Conservation (phyloP, 2,888 invertebrate genomes). For the Agrilus cyanescens region DNA sequence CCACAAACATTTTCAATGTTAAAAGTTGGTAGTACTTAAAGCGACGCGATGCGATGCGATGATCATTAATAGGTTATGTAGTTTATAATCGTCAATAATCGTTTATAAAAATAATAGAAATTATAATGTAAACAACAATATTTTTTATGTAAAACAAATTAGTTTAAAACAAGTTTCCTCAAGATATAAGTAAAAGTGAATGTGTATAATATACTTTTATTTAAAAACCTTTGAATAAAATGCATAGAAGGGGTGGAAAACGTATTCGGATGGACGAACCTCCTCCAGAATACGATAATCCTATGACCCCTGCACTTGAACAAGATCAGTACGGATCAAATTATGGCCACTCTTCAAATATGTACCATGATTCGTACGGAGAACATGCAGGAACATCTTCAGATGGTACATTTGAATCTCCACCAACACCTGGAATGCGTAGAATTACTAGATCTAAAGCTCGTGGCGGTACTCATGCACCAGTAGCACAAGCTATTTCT, state of each 20-base stretch:
- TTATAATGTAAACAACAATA: no score
- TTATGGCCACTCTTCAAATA: constrained; percentile 28
- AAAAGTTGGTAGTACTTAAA: no score
- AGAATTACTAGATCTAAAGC: constrained; percentile 55
- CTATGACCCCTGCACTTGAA: constrained; percentile 43
- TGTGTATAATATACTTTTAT: no score
- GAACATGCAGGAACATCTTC: constrained; percentile 29
- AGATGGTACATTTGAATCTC: constrained; percentile 37
- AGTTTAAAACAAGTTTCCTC: no score
- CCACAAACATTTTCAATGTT: no score
- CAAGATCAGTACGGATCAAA: constrained; percentile 38
- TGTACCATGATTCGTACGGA: constrained; percentile 27
- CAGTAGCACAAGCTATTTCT: constrained; percentile 28
- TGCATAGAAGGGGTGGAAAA: constrained; percentile 80
- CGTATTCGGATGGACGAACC: constrained; percentile 88
- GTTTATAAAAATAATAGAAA: no score
- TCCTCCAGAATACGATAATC: constrained; percentile 75
- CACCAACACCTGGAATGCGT: constrained; percentile 48
- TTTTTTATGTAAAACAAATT: no score
- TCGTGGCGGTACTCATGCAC: constrained; percentile 27
- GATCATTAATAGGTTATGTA: no score
- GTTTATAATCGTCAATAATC: no score
- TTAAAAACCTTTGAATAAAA: constrained; percentile 28
- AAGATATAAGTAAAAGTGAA: no score
- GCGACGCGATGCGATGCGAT: no score